Percentiles rank a stretch among this genome's conserved stretches.
Conservation (phyloP, 2,888 invertebrate genomes). For the Athalia circularis region DNA sequence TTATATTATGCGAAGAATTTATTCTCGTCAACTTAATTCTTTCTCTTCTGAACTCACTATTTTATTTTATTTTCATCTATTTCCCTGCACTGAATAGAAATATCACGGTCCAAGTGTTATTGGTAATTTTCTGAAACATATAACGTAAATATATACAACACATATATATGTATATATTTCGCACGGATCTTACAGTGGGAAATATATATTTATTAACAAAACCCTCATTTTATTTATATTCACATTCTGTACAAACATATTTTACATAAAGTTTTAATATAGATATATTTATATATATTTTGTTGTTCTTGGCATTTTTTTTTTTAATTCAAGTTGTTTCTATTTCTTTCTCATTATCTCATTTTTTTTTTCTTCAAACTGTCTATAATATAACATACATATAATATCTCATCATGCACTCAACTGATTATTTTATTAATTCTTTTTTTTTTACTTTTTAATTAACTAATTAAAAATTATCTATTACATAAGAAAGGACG, state of each 20-base stretch:
- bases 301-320: background rate
- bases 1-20: background rate
- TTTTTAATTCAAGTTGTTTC: background rate
- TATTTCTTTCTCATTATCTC: background rate
- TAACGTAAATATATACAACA: background rate
- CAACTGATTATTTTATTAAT: constrained; percentile 16
- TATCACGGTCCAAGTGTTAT: background rate
- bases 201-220: constrained; percentile 61
- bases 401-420: background rate
- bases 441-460: background rate
- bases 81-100: background rate
- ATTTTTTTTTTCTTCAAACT: background rate
- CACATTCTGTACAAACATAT: constrained; percentile 73
- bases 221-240: constrained; percentile 70
- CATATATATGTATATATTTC: background rate
- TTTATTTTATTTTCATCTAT: background rate
- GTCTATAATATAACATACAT: background rate
- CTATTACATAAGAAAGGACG: background rate
- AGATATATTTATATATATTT: constrained; percentile 28
- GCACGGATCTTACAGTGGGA: background rate
- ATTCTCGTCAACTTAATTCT: background rate
- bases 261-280: constrained; percentile 68
- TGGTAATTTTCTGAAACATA: too few relatives aligned
- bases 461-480: background rate
- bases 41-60: background rate